phyloP scores from a whole-genome alignment of 2,797 vertebrate species.

The Enteromius thamalakanensis region DNA sequence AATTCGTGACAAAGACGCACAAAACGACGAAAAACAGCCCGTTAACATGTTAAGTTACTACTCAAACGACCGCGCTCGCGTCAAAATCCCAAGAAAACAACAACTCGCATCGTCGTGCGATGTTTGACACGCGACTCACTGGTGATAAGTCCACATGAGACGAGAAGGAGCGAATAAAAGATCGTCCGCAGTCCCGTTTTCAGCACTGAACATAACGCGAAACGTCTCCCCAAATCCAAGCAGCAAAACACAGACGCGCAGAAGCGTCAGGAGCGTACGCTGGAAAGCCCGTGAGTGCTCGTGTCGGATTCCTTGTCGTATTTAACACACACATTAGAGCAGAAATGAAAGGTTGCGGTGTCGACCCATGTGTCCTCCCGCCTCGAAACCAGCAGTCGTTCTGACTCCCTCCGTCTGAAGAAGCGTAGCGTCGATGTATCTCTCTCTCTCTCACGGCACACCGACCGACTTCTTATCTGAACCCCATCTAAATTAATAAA shows the following conservation, averaged over 20 bases:
- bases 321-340: constrained; percentile 15
- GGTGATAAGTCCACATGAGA: constrained; percentile 56
- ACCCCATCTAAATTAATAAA: constrained; percentile 45
- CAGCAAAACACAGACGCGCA: constrained; percentile 1
- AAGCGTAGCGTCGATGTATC: constrained; percentile 53
- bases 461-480: constrained; percentile 21
- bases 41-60: constrained; percentile 66
- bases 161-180: constrained; percentile 50
- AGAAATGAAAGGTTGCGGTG: constrained; percentile 47
- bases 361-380: constrained; percentile 58
- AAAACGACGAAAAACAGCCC: constrained; percentile 58
- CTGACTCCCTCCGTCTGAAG: constrained; percentile 55
- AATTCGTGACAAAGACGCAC: constrained; percentile 58
- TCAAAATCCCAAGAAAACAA: constrained; percentile 1
- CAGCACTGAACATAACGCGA: constrained; percentile 9
- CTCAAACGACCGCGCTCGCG: constrained; percentile 58
- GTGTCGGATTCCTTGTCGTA: constrained; percentile 28
- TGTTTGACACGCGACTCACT: background rate
- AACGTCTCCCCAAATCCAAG: constrained; percentile 22
- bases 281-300: constrained; percentile 3
- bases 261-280: background rate
- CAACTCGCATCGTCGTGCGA: background rate
- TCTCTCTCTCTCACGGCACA: constrained; percentile 17
- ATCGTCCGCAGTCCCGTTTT: constrained; percentile 56
- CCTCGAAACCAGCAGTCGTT: constrained; percentile 49